Evolutionary conservation across 2,797 vertebrate species (phyloP), one percentile per base, ranked within the genome.

Genomic region (Scleropages formosus): DNA sequence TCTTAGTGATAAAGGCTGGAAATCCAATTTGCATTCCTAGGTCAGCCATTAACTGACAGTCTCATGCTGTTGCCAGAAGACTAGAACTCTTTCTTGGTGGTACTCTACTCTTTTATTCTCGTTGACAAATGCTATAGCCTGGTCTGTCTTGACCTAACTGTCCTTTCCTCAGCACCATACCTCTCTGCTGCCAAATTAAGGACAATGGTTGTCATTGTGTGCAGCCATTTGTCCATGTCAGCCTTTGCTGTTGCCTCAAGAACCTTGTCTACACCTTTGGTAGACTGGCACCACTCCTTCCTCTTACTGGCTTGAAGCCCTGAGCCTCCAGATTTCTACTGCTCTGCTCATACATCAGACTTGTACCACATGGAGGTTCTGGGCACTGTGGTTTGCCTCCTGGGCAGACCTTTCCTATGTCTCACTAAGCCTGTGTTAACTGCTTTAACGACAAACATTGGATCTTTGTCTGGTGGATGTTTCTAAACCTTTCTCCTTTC

Each of bases 231-330:
- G 39, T 70, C 47, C 16, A 16, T 11, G 0, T 16, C 44, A n/a
- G 67, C 47, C 49, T 53, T 70, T 67, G 67, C 46, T 46, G 67
- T 70, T 49, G 7, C 47, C 22, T 70, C 22, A 44, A 53, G 8
- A n/a, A 53, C 44, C 49, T 24, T 20, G 39, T 70, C 47, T 49
- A 20, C 67, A 0, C 70, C 20, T 0, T 51, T 46, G 51, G 69
- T 47, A 15, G 26, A 70, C 22, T 70, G 46, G 18, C 49, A 15
- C 20, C 49, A 70, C 51, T 27, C 68, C 24, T 20, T 24, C 16
- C 8, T 27, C 15, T 51, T 70, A 31, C 22, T 22, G 68, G 47
- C 68, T 51, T 26, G 68, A 51, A 47, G 68, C 49, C 68, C 70
- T 22, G 56, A 70, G 22, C 70, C 68, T 18, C 39, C n/a, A n/a